Percentiles rank a stretch among this genome's conserved stretches.
phyloP scores from a whole-genome alignment of 2,888 invertebrate genomes.

The Acanthacorydalis orientalis region DNA sequence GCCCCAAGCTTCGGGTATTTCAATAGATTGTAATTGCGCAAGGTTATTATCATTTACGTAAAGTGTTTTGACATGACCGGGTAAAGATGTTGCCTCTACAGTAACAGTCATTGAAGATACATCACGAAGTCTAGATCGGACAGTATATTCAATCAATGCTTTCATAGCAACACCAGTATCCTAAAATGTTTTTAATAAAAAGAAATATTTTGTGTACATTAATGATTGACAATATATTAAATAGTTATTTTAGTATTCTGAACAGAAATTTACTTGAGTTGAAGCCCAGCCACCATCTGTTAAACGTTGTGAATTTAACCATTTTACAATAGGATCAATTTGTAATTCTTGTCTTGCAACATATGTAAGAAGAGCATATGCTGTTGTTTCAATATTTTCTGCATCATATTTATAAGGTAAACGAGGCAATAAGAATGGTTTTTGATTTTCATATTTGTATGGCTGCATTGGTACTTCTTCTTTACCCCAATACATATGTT shows the following conservation, averaged over 20 bases:
- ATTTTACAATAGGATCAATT: constrained; percentile 74
- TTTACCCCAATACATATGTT: constrained; percentile 73
- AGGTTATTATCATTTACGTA: constrained; percentile 60
- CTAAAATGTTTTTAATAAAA: constrained; percentile 22
- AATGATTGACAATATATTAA: background rate
- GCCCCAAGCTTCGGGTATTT: constrained; percentile 87
- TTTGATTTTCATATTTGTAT: constrained; percentile 76
- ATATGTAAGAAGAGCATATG: constrained; percentile 79
- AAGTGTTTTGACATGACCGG: constrained; percentile 45
- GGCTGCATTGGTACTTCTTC: constrained; percentile 65
- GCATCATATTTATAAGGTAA: constrained; percentile 78
- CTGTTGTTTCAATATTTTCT: constrained; percentile 82
- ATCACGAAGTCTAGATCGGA: constrained; percentile 67
- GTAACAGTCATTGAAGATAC: constrained; percentile 61
- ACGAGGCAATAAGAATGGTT: constrained; percentile 75
- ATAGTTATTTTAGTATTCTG: background rate
- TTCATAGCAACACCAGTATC: constrained; percentile 80
- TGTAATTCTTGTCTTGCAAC: constrained; percentile 68
- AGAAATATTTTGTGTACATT: background rate
- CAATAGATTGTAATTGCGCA: constrained; percentile 59
- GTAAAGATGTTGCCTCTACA: constrained; percentile 72
- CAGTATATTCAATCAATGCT: constrained; percentile 79
- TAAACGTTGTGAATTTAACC: constrained; percentile 76
- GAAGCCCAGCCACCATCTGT: constrained; percentile 81
- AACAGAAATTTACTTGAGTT: constrained; percentile 38